Conservation (phyloP, 1,140 invertebrate genomes). For the Pectinophora gossypiella region DNA sequence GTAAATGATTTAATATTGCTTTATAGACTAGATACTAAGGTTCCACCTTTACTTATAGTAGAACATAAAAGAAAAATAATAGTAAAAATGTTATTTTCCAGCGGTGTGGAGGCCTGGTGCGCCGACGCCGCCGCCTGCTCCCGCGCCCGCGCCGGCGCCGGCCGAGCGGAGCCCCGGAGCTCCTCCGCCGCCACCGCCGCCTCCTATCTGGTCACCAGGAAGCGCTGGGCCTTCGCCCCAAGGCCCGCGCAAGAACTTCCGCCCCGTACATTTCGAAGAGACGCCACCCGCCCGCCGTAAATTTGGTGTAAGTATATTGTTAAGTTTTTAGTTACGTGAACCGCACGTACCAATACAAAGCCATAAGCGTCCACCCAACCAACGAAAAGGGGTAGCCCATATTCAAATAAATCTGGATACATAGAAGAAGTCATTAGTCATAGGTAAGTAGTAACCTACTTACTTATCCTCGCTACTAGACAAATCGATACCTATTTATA, state of each 20-base stretch:
- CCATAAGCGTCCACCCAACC: no score
- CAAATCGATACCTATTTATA: no score
- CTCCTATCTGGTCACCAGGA: slow-evolving; percentile 85
- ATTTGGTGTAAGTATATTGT: slow-evolving; percentile 52
- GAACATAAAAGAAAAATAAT: no score
- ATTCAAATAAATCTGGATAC: no score
- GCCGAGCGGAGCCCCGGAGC: slow-evolving; percentile 19
- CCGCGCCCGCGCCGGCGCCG: slow-evolving; percentile 26
- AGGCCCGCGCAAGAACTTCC: slow-evolving; percentile 79
- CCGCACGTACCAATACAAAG: no score
- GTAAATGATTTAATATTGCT: no score
- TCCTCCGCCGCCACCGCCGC: slow-evolving; percentile 76
- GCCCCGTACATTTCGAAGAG: slow-evolving; percentile 85
- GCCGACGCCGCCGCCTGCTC: slow-evolving; percentile 25
- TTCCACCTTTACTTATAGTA: no score
- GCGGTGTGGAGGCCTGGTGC: slow-evolving; percentile 58
- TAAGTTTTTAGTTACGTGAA: background rate
- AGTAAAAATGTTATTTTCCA: slow-evolving; percentile 31
- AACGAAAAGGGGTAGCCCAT: no score
- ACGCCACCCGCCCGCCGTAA: slow-evolving; percentile 75
- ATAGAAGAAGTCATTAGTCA: no score
- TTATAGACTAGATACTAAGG: no score
- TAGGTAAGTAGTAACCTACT: no score
- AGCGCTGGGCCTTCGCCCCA: slow-evolving; percentile 80
- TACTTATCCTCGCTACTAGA: no score